These are phyloP conservation scores for Lasaia peninsularis DNA, from an alignment of 1,140 invertebrate species.

Conservation along the genomic window DNA sequence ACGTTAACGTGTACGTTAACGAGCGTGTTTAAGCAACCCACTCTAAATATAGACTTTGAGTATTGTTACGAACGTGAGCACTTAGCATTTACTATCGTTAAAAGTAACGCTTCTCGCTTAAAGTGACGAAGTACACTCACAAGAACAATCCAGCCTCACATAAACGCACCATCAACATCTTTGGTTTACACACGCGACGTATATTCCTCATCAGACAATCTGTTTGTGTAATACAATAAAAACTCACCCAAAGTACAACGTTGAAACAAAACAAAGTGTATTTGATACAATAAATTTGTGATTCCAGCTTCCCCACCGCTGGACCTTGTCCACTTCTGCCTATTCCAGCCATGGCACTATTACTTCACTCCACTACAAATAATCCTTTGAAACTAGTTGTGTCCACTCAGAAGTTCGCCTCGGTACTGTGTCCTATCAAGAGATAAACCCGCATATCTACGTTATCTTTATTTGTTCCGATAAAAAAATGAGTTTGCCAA, in stretches of 20 bases:
- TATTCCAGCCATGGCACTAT: slow-evolving; percentile 46
- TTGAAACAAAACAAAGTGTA: slow-evolving; percentile 85
- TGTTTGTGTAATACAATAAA: background rate
- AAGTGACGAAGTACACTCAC: no score
- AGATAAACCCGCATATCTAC: slow-evolving; percentile 58
- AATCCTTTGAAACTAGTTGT: slow-evolving; percentile 30
- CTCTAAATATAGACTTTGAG: no score
- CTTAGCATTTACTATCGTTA: no score
- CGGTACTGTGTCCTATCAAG: slow-evolving; percentile 54
- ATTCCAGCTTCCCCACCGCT: slow-evolving; percentile 78
- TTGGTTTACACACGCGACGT: no score
- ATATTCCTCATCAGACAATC: background rate
- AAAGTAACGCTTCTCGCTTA: no score
- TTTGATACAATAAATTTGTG: slow-evolving; percentile 83
- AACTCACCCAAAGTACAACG: slow-evolving; percentile 83
- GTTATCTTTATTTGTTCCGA: slow-evolving; percentile 69
- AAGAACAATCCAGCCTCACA: no score
- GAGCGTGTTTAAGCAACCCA: no score
- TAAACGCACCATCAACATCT: no score
- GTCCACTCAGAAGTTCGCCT: slow-evolving; percentile 46
- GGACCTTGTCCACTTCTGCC: slow-evolving; percentile 64
- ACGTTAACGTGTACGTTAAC: no score
- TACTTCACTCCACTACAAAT: slow-evolving; percentile 44
- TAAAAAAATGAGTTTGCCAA: slow-evolving; percentile 51
- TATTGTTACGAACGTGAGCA: no score